phyloP scores from a whole-genome alignment of 2,888 invertebrate species.

The Hydriomena furcata region DNA sequence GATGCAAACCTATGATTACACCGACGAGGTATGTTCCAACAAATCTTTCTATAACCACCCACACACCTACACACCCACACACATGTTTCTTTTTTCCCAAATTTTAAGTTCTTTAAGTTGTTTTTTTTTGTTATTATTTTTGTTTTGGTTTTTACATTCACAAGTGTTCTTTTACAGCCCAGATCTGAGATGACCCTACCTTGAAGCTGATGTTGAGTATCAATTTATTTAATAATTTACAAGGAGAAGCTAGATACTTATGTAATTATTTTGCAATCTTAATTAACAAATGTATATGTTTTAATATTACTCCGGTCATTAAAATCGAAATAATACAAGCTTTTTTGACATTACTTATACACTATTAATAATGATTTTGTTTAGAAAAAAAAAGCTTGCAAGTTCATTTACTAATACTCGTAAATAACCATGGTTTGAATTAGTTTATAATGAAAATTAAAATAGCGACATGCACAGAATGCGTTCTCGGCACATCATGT shows the following conservation, averaged over 20 bases:
- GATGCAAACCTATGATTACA: no score
- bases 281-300: neutral
- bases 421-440: neutral
- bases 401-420: slow-evolving; percentile 2
- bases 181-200: slow-evolving; percentile 13
- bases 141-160: slow-evolving; percentile 13
- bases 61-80: neutral
- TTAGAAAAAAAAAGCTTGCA: slow-evolving; percentile 10
- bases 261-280: slow-evolving; percentile 2
- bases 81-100: neutral
- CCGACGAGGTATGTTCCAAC: no score
- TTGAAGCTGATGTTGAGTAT: slow-evolving; percentile 18
- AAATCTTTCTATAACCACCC: no score
- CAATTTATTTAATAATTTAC: neutral
- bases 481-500: slow-evolving; percentile 1
- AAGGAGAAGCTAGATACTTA: slow-evolving; percentile 7
- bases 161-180: slow-evolving; percentile 20
- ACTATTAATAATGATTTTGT: neutral
- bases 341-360: slow-evolving; percentile 9
- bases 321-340: neutral
- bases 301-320: neutral
- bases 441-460: neutral
- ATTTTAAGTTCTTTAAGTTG: slow-evolving; percentile 2
- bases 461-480: neutral
- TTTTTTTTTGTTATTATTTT: slow-evolving; percentile 6